A percentile compares a stretch with the other conserved stretches of the same genome.
Evolutionary conservation across 1,140 invertebrate genomes (phyloP).

Genomic region (Drosophila tristis): DNA sequence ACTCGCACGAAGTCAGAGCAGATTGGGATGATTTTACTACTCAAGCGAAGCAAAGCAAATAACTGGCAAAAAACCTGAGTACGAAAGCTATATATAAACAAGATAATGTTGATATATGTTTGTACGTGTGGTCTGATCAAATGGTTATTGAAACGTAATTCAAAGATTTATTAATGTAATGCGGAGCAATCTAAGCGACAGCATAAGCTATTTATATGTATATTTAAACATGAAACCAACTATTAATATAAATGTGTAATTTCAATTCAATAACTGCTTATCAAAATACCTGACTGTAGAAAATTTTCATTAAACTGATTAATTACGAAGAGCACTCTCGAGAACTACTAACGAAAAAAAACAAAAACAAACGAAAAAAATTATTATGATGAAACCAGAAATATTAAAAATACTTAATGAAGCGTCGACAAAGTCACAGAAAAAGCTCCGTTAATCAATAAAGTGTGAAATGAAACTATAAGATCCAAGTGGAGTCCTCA

Average conservation of each 20-base stretch:
- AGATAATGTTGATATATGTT: slow-evolving; percentile 20
- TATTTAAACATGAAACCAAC: slow-evolving; percentile 59
- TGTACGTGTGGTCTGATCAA: slow-evolving; percentile 53
- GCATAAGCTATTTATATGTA: slow-evolving; percentile 63
- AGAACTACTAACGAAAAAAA: slow-evolving; percentile 43
- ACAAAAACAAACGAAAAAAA: slow-evolving; percentile 44
- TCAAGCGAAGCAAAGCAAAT: slow-evolving; percentile 36
- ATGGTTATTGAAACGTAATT: slow-evolving; percentile 58
- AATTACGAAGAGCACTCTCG: slow-evolving; percentile 36
- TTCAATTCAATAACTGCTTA: slow-evolving; percentile 80
- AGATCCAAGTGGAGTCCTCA: slow-evolving; percentile 11
- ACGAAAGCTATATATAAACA: slow-evolving; percentile 37
- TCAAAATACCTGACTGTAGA: slow-evolving; percentile 81
- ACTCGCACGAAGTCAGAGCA: neutral
- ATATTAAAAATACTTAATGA: slow-evolving; percentile 39
- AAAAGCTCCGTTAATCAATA: slow-evolving; percentile 63
- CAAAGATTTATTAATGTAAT: slow-evolving; percentile 65
- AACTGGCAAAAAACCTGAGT: slow-evolving; percentile 45
- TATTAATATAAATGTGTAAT: slow-evolving; percentile 68
- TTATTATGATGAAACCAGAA: slow-evolving; percentile 6
- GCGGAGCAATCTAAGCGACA: slow-evolving; percentile 64
- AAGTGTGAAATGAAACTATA: slow-evolving; percentile 57
- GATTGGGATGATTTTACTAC: slow-evolving; percentile 23
- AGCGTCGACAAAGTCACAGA: slow-evolving; percentile 60
- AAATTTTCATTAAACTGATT: slow-evolving; percentile 69